These are phyloP conservation scores for Tragulus kanchil DNA, from an alignment of 2,113 vertebrate genomes.

Conservation along the genomic window DNA sequence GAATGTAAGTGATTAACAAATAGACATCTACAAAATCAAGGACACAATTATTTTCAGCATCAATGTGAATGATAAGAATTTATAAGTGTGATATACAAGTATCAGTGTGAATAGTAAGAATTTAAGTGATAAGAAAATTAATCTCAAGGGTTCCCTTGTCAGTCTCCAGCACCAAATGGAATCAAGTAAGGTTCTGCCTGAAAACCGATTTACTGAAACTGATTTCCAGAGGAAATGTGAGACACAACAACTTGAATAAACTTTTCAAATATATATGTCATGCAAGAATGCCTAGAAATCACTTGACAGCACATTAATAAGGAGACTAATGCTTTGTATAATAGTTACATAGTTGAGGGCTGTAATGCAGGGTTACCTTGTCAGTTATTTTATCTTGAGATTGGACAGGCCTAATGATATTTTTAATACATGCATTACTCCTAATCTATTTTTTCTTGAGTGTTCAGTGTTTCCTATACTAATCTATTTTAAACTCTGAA, in stretches of 20 bases:
- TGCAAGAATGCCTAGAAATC: fast-evolving
- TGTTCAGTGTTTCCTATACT: neutral
- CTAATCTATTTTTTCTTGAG: neutral
- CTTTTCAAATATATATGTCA: neutral
- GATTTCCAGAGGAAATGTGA: neutral
- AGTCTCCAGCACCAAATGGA: neutral
- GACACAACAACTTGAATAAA: neutral
- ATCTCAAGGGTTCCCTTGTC: neutral
- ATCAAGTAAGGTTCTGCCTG: neutral
- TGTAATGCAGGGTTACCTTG: neutral
- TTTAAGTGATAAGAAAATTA: no score
- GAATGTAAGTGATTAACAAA: neutral
- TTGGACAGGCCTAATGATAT: neutral
- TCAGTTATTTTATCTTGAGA: neutral
- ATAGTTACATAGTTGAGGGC: neutral
- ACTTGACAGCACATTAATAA: neutral
- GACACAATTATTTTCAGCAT: neutral
- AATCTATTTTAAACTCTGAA: neutral
- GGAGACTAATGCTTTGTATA: neutral
- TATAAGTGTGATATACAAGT: neutral
- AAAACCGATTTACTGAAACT: neutral
- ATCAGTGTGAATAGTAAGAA: neutral
- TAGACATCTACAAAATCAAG: neutral
- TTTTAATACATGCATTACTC: neutral
- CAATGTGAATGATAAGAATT: neutral